A percentile compares a stretch with the other conserved stretches of the same genome.
These are phyloP conservation scores for Chinchilla lanigera DNA, from an alignment of 2,113 vertebrate species.

Conservation along the genomic window DNA sequence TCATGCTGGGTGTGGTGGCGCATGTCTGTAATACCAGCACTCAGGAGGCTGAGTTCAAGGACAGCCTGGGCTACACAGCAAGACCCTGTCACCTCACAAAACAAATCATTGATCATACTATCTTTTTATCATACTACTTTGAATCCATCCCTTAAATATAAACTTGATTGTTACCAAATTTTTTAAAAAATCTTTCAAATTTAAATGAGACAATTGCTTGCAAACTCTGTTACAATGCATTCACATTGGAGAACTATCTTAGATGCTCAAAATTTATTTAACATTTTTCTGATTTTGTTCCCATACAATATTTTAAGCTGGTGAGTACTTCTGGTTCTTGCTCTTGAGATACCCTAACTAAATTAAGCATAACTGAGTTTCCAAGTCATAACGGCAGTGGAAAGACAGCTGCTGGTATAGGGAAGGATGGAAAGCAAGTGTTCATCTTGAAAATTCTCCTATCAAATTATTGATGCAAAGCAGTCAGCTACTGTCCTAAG, in stretches of 20 bases:
- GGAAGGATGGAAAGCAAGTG: slow-evolving; percentile 83
- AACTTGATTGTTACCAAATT: neutral
- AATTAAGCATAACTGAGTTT: slow-evolving; percentile 76
- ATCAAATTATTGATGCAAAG: slow-evolving; percentile 87
- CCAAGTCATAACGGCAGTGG: slow-evolving; percentile 68
- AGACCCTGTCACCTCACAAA: neutral
- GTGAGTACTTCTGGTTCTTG: slow-evolving; percentile 40
- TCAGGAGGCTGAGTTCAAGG: neutral
- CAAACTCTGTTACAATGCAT: neutral
- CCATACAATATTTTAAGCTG: slow-evolving; percentile 32
- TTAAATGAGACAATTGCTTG: neutral
- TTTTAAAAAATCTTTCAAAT: neutral
- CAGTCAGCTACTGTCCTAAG: slow-evolving; percentile 83
- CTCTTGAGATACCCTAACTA: slow-evolving; percentile 73
- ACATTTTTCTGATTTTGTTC: neutral
- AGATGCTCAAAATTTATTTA: neutral
- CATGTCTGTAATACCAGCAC: neutral
- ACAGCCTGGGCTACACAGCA: neutral
- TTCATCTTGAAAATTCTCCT: slow-evolving; percentile 85
- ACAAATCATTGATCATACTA: neutral
- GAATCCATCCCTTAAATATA: slow-evolving; percentile 6
- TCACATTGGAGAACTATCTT: neutral
- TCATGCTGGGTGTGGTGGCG: neutral
- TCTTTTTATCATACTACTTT: neutral
- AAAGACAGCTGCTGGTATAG: slow-evolving; percentile 77